Conservation (phyloP, 2,113 vertebrate genomes). For the Spermophilus dauricus region DNA sequence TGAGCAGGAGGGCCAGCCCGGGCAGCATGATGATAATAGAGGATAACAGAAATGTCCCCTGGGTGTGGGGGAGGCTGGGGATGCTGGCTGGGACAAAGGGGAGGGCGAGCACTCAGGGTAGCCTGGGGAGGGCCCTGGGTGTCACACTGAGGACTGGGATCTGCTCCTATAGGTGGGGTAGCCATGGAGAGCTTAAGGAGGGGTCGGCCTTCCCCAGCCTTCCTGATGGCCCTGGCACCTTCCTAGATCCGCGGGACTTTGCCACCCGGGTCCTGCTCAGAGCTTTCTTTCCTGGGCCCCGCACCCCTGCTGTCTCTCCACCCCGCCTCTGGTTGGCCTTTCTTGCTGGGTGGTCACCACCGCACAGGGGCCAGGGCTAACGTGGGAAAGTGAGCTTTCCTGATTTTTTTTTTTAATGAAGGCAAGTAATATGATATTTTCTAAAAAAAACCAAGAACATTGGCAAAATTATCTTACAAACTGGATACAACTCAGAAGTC, state of each 20-base stretch:
- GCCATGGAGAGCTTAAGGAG: neutral
- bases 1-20: neutral
- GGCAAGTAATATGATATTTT: neutral
- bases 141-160: neutral
- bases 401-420: neutral
- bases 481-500: neutral
- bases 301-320: neutral
- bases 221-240: neutral
- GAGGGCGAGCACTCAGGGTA: neutral
- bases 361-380: neutral
- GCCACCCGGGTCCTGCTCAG: neutral
- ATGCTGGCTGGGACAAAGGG: neutral
- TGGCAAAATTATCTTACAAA: neutral
- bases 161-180: neutral
- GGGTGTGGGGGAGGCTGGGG: neutral
- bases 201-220: neutral
- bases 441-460: too few relatives aligned
- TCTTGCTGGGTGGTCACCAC: neutral
- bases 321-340: neutral
- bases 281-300: neutral
- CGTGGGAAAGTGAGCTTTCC: neutral
- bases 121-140: neutral
- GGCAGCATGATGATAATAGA: rapidly evolving
- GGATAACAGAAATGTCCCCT: neutral
- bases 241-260: neutral